A percentile compares a stretch with the other conserved stretches of the same genome.
Conservation (phyloP, 2,113 vertebrate genomes). For the Ranitomeya imitator region DNA sequence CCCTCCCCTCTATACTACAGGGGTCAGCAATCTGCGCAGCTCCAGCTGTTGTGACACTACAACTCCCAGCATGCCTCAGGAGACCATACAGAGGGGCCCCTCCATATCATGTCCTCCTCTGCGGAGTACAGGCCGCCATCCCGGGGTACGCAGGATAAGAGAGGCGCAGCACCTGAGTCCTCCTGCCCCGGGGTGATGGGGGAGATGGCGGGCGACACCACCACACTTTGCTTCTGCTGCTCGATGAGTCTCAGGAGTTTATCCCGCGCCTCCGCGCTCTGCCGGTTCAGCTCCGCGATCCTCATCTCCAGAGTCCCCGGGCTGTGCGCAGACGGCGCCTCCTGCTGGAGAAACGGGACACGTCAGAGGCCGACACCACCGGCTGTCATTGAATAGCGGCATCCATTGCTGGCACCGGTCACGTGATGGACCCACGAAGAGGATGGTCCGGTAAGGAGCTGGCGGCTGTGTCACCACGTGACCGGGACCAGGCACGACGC, state of each 20-base stretch:
- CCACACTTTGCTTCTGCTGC: slow-evolving; percentile 77
- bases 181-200: slow-evolving; percentile 68
- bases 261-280: slow-evolving; percentile 82
- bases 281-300: slow-evolving; percentile 86
- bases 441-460: no score
- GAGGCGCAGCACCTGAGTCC: slow-evolving; percentile 61
- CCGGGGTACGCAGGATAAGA: no score
- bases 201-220: slow-evolving; percentile 67
- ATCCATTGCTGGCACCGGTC: no score
- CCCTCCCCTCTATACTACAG: no score
- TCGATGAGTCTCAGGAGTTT: slow-evolving; percentile 87
- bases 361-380: no score
- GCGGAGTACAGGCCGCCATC: no score
- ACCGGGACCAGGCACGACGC: no score
- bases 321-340: neutral
- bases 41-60: neutral
- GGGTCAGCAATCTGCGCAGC: no score
- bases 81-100: no score
- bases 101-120: no score
- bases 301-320: slow-evolving; percentile 78
- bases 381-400: neutral
- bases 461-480: no score
- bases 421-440: no score
- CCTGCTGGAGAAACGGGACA: neutral
- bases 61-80: slow-evolving; percentile 26